Evolutionary conservation across 1,140 invertebrate species (phyloP), one percentile per base, ranked within the genome.

Genomic region (Brachionus manjavacas): DNA sequence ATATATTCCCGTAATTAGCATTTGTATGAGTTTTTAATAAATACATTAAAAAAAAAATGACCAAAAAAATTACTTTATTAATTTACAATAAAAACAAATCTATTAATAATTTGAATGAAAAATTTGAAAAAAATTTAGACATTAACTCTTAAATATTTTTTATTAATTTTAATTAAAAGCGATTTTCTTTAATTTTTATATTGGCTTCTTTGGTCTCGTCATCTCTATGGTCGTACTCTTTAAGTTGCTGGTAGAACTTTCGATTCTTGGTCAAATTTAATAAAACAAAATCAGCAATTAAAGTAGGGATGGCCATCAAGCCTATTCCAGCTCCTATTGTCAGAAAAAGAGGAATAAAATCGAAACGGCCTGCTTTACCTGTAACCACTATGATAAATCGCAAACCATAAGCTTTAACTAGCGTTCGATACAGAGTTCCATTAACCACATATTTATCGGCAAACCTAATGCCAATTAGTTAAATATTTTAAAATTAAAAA

Each of bases 301-400:
- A 43, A 81, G 79, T 81, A 20, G 79, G 52, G 25, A 81, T 68
- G 7, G 52, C 52, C 35, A 81, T 43, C 20, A 81, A 25, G 16
- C 79, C 79, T 20, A 81, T 60, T 9, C 79, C 79, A 16, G 79
- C 52, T 41, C 91, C 91, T 85, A 92, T 86, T 85, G 91, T 92
- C 1, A 90, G 83, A 4, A 91, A 76, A 8, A 86, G 74, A 28
- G 64, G 43, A 12, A 86, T 43, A 35, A 84, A 43, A 83, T 84
- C 81, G 52, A 86, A 86, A 23, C 76, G 31, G 6, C 85, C 85
- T 0, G 64, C 85, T 49, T 74, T 70, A n/a, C 85, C 85, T 16
- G 46, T 64, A 0, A 86, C 85, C 2, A 55, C 52, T 16, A 86
- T 76, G 28, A 85, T 68, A 80, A 86, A 86, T 28, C 70, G 35